Evolutionary conservation across 1,140 invertebrate genomes (phyloP).

Genomic region (Radopholus similis): DNA sequence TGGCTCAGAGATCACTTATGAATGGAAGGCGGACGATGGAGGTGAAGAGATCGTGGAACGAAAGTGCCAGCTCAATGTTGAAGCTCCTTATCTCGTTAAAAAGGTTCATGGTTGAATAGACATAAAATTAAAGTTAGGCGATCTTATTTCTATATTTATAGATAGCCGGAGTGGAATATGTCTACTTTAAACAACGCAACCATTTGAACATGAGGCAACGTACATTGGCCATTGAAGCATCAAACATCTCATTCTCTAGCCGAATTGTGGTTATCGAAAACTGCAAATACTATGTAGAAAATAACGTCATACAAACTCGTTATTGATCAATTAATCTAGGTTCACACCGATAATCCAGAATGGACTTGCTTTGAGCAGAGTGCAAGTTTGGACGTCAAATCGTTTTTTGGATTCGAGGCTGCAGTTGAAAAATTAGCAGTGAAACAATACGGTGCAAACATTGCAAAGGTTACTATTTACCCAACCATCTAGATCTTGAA

Average conservation of each 20-base stretch:
- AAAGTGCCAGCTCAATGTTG: slow-evolving; percentile 83
- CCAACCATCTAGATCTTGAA: slow-evolving; percentile 14
- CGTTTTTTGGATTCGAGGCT: slow-evolving; percentile 91
- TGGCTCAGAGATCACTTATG: slow-evolving; percentile 77
- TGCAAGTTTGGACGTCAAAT: slow-evolving; percentile 87
- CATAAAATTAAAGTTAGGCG: no score
- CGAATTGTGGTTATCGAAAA: slow-evolving; percentile 83
- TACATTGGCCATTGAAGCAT: slow-evolving; percentile 82
- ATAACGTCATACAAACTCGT: slow-evolving; percentile 54
- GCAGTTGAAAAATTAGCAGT: slow-evolving; percentile 92
- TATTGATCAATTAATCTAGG: slow-evolving; percentile 64
- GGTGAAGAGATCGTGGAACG: slow-evolving; percentile 78
- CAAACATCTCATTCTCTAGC: slow-evolving; percentile 83
- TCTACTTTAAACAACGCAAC: slow-evolving; percentile 90
- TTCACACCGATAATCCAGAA: slow-evolving; percentile 85
- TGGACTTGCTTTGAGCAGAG: slow-evolving; percentile 97
- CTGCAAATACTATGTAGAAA: slow-evolving; percentile 82
- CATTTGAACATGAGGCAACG: slow-evolving; percentile 74
- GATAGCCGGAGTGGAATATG: slow-evolving; percentile 87
- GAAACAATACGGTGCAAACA: slow-evolving; percentile 89
- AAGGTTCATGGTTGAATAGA: no score
- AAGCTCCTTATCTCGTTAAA: slow-evolving; percentile 89
- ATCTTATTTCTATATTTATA: slow-evolving; percentile 64
- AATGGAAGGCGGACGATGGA: slow-evolving; percentile 75
- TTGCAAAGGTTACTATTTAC: slow-evolving; percentile 74